phyloP scores from a whole-genome alignment of 2,888 invertebrate species.

The Euzophera pinguis region DNA sequence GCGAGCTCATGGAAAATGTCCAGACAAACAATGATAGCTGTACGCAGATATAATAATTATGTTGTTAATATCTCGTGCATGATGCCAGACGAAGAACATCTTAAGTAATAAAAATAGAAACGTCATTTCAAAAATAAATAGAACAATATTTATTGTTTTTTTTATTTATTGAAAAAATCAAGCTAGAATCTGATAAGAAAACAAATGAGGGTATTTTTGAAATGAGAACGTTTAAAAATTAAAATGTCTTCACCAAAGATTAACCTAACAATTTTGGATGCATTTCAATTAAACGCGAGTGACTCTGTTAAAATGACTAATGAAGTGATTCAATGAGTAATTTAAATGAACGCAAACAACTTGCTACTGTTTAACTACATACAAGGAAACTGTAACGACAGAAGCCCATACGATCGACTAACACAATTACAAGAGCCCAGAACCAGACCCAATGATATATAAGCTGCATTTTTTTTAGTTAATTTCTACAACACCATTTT shows the following conservation, averaged over 20 bases:
- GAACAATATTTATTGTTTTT: slow-evolving; percentile 20
- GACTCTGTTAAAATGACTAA: slow-evolving; percentile 65
- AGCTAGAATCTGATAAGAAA: slow-evolving; percentile 20
- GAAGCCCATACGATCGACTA: slow-evolving; percentile 19
- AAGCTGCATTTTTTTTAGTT: slow-evolving; percentile 17
- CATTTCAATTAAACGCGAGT: slow-evolving; percentile 66
- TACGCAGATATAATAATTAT: slow-evolving; percentile 52
- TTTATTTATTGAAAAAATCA: slow-evolving; percentile 21
- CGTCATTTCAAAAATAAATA: slow-evolving; percentile 15
- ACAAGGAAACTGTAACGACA: slow-evolving; percentile 28
- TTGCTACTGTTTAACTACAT: slow-evolving; percentile 41
- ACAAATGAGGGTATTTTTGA: neutral
- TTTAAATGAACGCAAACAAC: slow-evolving; percentile 58
- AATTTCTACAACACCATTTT: slow-evolving; percentile 51
- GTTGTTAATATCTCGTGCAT: slow-evolving; percentile 34
- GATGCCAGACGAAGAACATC: slow-evolving; percentile 27
- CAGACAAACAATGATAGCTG: slow-evolving; percentile 69
- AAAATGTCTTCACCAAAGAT: slow-evolving; percentile 20
- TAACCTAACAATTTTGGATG: slow-evolving; percentile 54
- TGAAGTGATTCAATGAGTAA: slow-evolving; percentile 67
- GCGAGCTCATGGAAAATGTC: slow-evolving; percentile 65
- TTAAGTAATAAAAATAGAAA: slow-evolving; percentile 11
- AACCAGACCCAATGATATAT: slow-evolving; percentile 1
- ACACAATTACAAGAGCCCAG: slow-evolving; percentile 13
- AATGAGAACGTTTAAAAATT: neutral